phyloP scores from a whole-genome alignment of 2,888 invertebrate genomes.

The Caenorhabditis macrosperma region DNA sequence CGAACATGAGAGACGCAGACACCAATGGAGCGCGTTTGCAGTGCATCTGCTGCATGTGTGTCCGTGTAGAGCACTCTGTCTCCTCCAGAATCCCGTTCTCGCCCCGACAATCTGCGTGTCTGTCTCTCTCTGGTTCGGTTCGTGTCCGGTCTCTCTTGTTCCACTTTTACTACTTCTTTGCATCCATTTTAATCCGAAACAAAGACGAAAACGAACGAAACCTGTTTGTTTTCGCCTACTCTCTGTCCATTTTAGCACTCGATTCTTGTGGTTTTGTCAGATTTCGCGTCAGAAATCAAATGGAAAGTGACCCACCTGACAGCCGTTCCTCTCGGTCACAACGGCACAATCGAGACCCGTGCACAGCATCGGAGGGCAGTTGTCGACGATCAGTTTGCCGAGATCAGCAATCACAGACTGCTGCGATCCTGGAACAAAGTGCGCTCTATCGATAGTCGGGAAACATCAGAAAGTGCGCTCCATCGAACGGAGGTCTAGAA shows the following conservation, averaged over 20 bases:
- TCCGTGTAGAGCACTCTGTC: no score
- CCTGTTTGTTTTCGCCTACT: neutral
- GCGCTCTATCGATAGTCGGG: neutral
- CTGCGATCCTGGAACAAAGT: constrained; percentile 66
- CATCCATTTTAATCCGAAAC: constrained; percentile 1
- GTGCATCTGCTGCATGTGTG: no score
- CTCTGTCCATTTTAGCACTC: neutral
- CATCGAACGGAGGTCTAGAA: no score
- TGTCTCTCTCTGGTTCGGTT: constrained; percentile 4
- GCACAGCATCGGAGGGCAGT: constrained; percentile 80
- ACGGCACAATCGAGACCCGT: constrained; percentile 80
- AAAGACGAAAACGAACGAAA: neutral
- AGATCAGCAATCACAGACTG: constrained; percentile 77
- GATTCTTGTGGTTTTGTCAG: neutral
- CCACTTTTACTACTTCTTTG: constrained; percentile 25
- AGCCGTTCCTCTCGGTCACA: constrained; percentile 80
- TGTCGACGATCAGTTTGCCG: constrained; percentile 79
- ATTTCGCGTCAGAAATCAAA: neutral
- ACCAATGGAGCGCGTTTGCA: no score
- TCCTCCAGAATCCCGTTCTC: no score
- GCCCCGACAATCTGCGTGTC: no score
- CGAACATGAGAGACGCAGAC: no score
- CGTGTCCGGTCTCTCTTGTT: neutral
- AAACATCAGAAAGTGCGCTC: neutral
- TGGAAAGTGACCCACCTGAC: constrained; percentile 70